phyloP scores from a whole-genome alignment of 2,797 vertebrate species.

The Pseudochirops cupreus region DNA sequence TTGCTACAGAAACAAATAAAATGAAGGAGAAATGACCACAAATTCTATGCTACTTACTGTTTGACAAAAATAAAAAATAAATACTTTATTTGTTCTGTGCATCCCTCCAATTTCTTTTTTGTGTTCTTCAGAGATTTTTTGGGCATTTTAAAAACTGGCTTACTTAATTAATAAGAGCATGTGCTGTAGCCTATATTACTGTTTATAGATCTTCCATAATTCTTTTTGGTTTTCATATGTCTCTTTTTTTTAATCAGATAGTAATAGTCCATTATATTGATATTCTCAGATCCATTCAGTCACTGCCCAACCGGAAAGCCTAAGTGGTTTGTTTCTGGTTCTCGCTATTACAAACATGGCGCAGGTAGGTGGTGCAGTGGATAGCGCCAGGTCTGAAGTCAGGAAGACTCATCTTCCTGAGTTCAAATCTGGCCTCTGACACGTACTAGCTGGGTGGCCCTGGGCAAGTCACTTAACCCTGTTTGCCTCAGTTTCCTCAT shows the following conservation, averaged over 20 bases:
- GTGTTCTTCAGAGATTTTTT: no score
- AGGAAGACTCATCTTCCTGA: not conserved
- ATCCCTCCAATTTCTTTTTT: no score
- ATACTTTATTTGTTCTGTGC: no score
- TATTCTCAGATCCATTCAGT: not conserved
- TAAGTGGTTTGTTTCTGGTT: not conserved
- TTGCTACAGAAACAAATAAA: not conserved
- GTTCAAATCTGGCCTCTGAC: not conserved
- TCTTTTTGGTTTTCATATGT: not conserved
- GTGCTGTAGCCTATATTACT: no score
- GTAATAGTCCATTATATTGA: not conserved
- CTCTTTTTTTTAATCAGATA: not conserved
- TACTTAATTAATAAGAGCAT: no score
- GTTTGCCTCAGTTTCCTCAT: not conserved
- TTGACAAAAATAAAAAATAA: no score
- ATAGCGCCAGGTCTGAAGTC: no score
- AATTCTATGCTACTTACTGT: no score
- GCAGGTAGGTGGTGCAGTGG: no score
- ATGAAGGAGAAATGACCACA: not conserved
- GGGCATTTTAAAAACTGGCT: no score
- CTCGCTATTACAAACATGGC: no score
- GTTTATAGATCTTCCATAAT: not conserved
- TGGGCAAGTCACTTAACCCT: not conserved
- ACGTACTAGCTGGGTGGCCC: not conserved
- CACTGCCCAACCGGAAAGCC: not conserved